Conservation (phyloP, 2,888 invertebrate genomes). For the Scrobipalpa costella region DNA sequence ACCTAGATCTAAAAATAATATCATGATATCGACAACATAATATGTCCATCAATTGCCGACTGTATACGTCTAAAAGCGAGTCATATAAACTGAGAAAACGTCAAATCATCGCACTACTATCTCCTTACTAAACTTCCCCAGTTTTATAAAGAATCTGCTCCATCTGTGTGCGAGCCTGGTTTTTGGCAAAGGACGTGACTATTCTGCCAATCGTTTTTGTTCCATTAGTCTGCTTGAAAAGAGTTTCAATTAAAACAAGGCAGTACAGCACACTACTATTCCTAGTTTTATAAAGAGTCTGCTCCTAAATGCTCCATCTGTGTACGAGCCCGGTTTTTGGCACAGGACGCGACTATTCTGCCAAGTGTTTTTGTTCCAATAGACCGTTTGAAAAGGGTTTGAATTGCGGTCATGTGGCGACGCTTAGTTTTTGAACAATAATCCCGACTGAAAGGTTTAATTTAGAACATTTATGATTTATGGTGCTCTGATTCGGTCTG, state of each 20-base stretch:
- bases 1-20: too few species aligned
- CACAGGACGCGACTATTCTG: constrained; percentile 24
- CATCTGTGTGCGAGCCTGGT: background rate
- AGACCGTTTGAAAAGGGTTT: constrained; percentile 23
- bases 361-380: constrained; percentile 25
- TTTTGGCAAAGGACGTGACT: constrained; percentile 23
- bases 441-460: constrained; percentile 14
- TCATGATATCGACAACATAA: too few species aligned
- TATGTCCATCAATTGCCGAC: too few species aligned
- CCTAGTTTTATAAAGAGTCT: background rate
- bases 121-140: too few species aligned
- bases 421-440: constrained; percentile 2
- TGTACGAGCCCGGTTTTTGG: constrained; percentile 6
- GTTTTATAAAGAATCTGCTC: background rate
- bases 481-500: background rate
- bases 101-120: too few species aligned
- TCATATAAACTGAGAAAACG: too few species aligned
- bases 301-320: background rate
- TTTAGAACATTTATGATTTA: constrained; percentile 2
- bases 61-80: too few species aligned
- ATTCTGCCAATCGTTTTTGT: constrained; percentile 24
- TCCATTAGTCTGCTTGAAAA: constrained; percentile 23
- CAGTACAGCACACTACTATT: background rate
- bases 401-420: constrained; percentile 8
- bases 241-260: constrained; percentile 16